phyloP scores from a whole-genome alignment of 2,888 invertebrate species.

The Cartodere bifasciata region DNA sequence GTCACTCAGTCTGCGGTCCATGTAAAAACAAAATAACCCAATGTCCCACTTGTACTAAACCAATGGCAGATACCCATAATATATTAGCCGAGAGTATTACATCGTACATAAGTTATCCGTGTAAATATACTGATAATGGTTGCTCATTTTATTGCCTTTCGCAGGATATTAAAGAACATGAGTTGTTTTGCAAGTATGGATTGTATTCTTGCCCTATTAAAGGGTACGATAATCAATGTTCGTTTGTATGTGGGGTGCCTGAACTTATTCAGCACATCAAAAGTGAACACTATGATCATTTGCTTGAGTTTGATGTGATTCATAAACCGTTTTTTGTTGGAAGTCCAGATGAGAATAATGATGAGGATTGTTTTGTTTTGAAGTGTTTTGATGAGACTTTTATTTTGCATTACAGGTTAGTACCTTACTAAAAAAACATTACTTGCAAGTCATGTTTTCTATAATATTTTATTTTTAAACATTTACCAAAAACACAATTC shows the following conservation, averaged over 20 bases:
- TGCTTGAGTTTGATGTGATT: conserved; percentile 21
- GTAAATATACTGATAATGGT: conserved; percentile 21
- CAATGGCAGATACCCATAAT: conserved; percentile 24
- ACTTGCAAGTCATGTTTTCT: too few relatives aligned
- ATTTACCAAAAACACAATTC: too few relatives aligned
- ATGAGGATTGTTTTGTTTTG: conserved; percentile 22
- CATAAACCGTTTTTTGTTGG: conserved; percentile 14
- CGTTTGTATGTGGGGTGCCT: conserved; percentile 15
- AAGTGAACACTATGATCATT: conserved; percentile 22
- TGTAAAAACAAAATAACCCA: conserved; percentile 21
- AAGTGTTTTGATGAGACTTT: conserved; percentile 20
- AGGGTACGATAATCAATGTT: conserved; percentile 14
- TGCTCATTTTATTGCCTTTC: conserved; percentile 21
- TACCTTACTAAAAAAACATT: conserved; percentile 8
- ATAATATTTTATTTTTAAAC: too few relatives aligned
- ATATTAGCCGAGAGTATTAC: conserved; percentile 26
- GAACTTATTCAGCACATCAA: conserved; percentile 15
- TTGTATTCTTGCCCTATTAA: conserved; percentile 17
- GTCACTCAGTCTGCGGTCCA: conserved; percentile 27
- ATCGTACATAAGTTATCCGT: conserved; percentile 23
- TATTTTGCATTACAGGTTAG: conserved; percentile 21
- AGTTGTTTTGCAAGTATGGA: conserved; percentile 15
- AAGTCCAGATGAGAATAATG: conserved; percentile 12
- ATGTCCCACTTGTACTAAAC: conserved; percentile 26
- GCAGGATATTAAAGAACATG: conserved; percentile 17